Evolutionary conservation across 2,888 invertebrate genomes (phyloP).

Genomic region (Geophilus truncorum): DNA sequence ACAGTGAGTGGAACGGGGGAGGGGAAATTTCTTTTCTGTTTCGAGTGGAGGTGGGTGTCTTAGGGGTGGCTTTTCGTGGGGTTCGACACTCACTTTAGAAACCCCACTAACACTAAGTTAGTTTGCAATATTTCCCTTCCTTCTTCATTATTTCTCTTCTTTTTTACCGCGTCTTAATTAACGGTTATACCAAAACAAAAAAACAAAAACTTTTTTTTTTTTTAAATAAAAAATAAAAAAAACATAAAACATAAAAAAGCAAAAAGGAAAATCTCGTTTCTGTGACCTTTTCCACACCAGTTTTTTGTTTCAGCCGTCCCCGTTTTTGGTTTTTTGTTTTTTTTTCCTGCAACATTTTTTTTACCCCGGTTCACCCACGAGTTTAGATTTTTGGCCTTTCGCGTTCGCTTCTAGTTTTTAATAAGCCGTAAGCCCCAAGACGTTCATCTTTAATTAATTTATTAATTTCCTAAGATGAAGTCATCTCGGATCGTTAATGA

Average conservation of each 20-base stretch:
- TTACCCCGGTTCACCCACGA: neutral
- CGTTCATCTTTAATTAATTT: constrained; percentile 27
- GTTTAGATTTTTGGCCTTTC: constrained; percentile 1
- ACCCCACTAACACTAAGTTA: neutral
- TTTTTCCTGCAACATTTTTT: neutral
- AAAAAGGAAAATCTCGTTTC: neutral
- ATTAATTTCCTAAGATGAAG: constrained; percentile 27
- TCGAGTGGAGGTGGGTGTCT: constrained; percentile 18
- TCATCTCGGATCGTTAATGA: constrained; percentile 17
- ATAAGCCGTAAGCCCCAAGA: constrained; percentile 16
- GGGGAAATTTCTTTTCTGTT: constrained; percentile 27
- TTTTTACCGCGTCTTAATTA: neutral
- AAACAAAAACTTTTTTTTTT: neutral
- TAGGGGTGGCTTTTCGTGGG: neutral
- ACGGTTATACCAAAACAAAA: neutral
- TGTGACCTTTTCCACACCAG: neutral
- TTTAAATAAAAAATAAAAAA: neutral
- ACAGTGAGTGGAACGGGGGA: constrained; percentile 13
- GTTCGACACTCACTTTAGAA: neutral
- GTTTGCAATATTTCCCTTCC: neutral
- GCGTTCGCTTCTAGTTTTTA: constrained; percentile 2
- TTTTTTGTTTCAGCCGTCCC: neutral
- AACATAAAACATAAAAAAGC: neutral
- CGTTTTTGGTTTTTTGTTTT: neutral
- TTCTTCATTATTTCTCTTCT: neutral